Base-by-base conservation (phyloP, 2,888 invertebrate species). In the Exocentrus adspersus region DNA sequence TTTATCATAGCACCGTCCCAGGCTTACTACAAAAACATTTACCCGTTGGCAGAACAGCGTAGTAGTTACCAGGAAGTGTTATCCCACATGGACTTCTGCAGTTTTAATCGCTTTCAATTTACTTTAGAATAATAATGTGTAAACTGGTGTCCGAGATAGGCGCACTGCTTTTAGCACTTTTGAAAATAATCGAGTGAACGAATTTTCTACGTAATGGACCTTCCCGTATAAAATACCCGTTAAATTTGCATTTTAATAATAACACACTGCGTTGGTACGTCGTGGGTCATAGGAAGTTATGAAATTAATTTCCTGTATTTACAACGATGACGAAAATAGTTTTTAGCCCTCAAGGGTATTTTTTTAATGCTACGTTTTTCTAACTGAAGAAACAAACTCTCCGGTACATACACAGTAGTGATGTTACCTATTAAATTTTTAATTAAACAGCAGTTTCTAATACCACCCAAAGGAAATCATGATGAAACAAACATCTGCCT, bases 221-320 rank as follows among this genome's bases (percentile, higher is more conserved):
- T 50, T 41, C 50, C 50, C 30, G 48, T 17, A 42, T 58, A 43
- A 58, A 48, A 37, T 45, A 43, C 21, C 10, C 37, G 37, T 50
- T 58, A 21, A 48, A 58, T 58, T 58, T 50, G 58, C 58, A 58
- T 58, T 58, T 50, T 58, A 41, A 58, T 58, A 42, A 58, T 43
- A 16, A 48, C 17, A 46, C n/a, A 37, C 32, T 48, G n/a, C n/a
- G 4, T 37, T n/a, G 14, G 37, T n/a, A 37, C 37, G 2, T n/a
- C 5, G 12, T n/a, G n/a, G n/a, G 12, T 1, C 37, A 12, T 37
- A 37, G 12, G 14, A 14, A n/a, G 37, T 7, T 24, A 24, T 24
- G 7, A 3, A 24, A 24, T 24, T 24, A 24, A 24, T 24, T 24
- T 24, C 7, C n/a, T n/a, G n/a, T n/a, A n/a, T n/a, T n/a, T n/a